Evolutionary conservation across 1,140 invertebrate species (phyloP).

Genomic region (Leptinotarsa texana): DNA sequence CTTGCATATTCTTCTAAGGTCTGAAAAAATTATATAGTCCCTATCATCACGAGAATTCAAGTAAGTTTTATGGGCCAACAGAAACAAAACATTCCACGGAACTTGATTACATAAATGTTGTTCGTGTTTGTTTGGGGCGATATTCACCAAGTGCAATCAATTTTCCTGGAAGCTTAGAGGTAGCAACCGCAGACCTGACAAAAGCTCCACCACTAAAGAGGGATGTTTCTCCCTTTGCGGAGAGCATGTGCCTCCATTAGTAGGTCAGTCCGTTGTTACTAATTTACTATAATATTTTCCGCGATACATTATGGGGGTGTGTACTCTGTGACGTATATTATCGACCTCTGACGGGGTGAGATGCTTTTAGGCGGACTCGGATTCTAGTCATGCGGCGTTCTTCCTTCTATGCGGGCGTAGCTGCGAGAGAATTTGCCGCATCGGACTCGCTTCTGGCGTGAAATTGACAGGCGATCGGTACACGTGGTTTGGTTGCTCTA

Average conservation of each 20-base stretch:
- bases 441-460: not conserved
- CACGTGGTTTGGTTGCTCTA: not conserved
- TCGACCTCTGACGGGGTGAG: conserved; percentile 31
- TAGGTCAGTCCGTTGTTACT: conserved; percentile 17
- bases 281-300: conserved; percentile 15
- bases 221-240: not conserved
- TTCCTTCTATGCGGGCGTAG: conserved; percentile 37
- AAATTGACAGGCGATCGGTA: not conserved
- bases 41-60: too few relatives aligned
- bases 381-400: conserved; percentile 48
- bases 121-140: too few relatives aligned
- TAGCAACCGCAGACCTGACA: too few relatives aligned
- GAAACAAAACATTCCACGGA: too few relatives aligned
- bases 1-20: too few relatives aligned
- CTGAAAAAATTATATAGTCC: too few relatives aligned
- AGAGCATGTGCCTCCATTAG: not conserved
- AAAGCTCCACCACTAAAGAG: not conserved
- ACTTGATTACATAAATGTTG: too few relatives aligned
- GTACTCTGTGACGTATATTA: conserved; percentile 32
- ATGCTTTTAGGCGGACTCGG: conserved; percentile 36
- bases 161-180: too few relatives aligned
- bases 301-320: conserved; percentile 17
- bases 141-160: too few relatives aligned
- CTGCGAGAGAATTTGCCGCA: conserved; percentile 14
- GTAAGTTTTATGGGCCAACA: too few relatives aligned